phyloP scores from a whole-genome alignment of 1,140 invertebrate genomes.

The Tyrophagus putrescentiae region DNA sequence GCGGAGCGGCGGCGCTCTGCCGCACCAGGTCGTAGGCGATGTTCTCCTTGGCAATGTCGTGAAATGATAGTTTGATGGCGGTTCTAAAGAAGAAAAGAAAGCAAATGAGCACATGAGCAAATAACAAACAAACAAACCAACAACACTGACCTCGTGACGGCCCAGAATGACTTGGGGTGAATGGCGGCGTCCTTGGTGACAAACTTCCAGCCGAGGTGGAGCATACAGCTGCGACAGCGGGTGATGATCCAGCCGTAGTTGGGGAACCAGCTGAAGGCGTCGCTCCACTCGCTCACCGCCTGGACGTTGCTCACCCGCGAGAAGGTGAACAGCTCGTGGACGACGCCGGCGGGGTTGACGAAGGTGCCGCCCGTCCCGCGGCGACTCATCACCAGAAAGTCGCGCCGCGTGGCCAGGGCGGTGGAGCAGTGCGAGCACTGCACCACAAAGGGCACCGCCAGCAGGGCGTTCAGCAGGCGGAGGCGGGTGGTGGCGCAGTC shows the following conservation, averaged over 20 bases:
- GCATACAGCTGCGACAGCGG: slow-evolving; percentile 46
- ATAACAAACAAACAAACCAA: neutral
- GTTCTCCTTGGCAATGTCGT: neutral
- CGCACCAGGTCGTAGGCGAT: neutral
- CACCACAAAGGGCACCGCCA: slow-evolving; percentile 45
- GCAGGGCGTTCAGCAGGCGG: slow-evolving; percentile 45
- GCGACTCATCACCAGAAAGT: slow-evolving; percentile 64
- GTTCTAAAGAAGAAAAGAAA: slow-evolving; percentile 1
- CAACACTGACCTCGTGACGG: slow-evolving; percentile 30
- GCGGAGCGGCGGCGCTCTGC: too few species aligned
- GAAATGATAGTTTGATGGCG: neutral
- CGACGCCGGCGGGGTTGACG: slow-evolving; percentile 58
- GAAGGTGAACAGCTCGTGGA: slow-evolving; percentile 66
- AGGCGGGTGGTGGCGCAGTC: slow-evolving; percentile 52
- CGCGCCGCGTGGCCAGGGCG: slow-evolving; percentile 46
- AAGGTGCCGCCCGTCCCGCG: slow-evolving; percentile 64
- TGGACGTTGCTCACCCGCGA: slow-evolving; percentile 40
- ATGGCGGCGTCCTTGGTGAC: slow-evolving; percentile 44
- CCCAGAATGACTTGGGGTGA: slow-evolving; percentile 53
- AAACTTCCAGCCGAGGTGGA: slow-evolving; percentile 65
- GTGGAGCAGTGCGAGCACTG: slow-evolving; percentile 47
- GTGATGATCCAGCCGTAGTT: slow-evolving; percentile 69
- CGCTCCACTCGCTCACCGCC: slow-evolving; percentile 44
- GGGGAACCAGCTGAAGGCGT: slow-evolving; percentile 67
- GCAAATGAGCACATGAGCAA: neutral